Base-by-base conservation (phyloP, 1,140 invertebrate species). In the Lordiphosa mommai region DNA sequence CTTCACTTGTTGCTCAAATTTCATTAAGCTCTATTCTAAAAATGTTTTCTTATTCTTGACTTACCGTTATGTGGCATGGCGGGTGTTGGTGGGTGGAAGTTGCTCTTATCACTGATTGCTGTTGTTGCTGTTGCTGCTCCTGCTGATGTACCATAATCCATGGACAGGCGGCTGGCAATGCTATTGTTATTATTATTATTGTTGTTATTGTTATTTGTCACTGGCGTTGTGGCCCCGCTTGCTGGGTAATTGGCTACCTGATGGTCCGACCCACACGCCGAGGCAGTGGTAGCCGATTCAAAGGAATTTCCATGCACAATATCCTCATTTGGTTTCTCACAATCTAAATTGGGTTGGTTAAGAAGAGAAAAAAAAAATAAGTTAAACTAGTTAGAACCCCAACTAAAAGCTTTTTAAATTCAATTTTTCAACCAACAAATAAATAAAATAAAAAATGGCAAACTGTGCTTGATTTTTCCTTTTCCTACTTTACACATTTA, bases 201-300 rank as follows among this genome's bases (percentile, higher is more conserved):
- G 33, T 37, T 63, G 37, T 37, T 67, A 23, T 33, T 67, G 47
- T 59, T 77, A 27, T 27, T 27, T 27, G 23, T 27, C 23, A 27
- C 23, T 30, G 76, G 47, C 20, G 59, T 68, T 13, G 79, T 60
- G 38, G 58, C 40, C 41, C 51, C 29, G 41, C 27, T 55, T 41
- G 52, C 36, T 57, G 47, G 90, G 87, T 93, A 94, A 74, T 93
- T 93, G 55, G 90, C 92, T 69, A 95, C 90, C 79, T 88, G 86
- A 56, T 87, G 86, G 87, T 96, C 95, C 60, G 94, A 94, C 72
- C 95, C 93, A 88, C 94, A 95, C 71, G 95, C 65, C 60, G 86
- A 88, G 47, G 64, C 66, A 16, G 69, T 82, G 43, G 63, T 84
- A 17, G 72, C 92, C 59, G 93, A 92, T 72, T 95, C 94, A 90